Evolutionary conservation across 1,140 invertebrate species (phyloP), one percentile per base, ranked within the genome.

Genomic region (Melipona quadrifasciata): DNA sequence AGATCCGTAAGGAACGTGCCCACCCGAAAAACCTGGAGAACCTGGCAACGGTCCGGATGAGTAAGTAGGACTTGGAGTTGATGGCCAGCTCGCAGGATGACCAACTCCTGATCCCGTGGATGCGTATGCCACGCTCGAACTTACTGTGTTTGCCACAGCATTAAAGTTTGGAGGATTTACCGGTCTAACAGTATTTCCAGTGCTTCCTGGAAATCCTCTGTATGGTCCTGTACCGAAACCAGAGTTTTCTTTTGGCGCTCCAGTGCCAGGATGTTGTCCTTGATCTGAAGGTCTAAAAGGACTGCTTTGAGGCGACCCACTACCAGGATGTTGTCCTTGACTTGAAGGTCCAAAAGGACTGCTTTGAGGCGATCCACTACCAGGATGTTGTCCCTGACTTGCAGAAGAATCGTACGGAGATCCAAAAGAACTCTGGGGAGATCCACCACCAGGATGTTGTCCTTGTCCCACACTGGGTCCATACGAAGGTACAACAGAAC

Each of bases 231-330:
- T 51, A 27, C 12, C 10, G 11, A 24, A 61, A n/a, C 12, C 58
- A 14, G 11, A n/a, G 11, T 16, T 67, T 31, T 31, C 39, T 39
- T 53, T 51, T n/a, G 51, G 51, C 1, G 53, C 5, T 6, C 68
- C 55, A n/a, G n/a, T 58, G 0, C 0, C 10, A 0, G 57, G 57
- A 58, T 58, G 11, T 58, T 58, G 21, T 0, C 21, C 57, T 1
- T 58, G 21, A 1, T 8, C 57, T 0, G 0, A 0, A 24, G 57
- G 0, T 2, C 24, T 0, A 0, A 24, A 12, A 58, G 11, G 24
- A 58, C 57, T 12, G 31, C 31, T 2, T 31, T 31, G 31, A 31
- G 51, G 51, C 1, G 53, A 6, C 1, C 68, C 55, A n/a, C 67
- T 64, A 5, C 47, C 58, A 0, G 57, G 57, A 24, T 31, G 27